Conservation (phyloP, 2,113 vertebrate species). For the Brachyistius frenatus region DNA sequence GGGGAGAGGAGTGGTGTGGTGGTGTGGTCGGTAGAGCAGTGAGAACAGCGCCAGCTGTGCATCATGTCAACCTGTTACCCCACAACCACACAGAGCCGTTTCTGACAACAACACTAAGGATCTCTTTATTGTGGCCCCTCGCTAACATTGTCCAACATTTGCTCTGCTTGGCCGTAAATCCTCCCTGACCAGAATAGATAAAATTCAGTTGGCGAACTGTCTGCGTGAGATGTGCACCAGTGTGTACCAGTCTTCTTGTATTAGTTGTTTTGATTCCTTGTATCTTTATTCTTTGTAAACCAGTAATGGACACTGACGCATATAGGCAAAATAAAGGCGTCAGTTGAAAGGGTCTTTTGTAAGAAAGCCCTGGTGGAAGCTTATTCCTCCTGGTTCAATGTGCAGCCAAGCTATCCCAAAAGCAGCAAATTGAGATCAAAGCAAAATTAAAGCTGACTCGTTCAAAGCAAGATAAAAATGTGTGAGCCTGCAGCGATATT, state of each 20-base stretch:
- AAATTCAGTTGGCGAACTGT: constrained; percentile 52
- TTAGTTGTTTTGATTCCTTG: constrained; percentile 62
- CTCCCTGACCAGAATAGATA: constrained; percentile 61
- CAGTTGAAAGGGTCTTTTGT: constrained; percentile 73
- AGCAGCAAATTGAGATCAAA: constrained; percentile 89
- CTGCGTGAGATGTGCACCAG: constrained; percentile 40
- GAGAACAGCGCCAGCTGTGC: constrained; percentile 83
- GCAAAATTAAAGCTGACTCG: constrained; percentile 88
- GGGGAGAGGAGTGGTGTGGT: constrained; percentile 37
- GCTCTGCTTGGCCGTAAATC: constrained; percentile 61
- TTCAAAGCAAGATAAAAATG: constrained; percentile 88
- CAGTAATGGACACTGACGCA: constrained; percentile 71
- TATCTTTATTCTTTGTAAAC: constrained; percentile 59
- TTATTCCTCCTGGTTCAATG: constrained; percentile 78
- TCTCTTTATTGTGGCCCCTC: constrained; percentile 73
- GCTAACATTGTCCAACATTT: constrained; percentile 72
- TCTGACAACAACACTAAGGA: constrained; percentile 68
- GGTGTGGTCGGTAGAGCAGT: constrained; percentile 47
- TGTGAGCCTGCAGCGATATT: constrained; percentile 84
- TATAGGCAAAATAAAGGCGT: constrained; percentile 71
- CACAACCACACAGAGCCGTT: constrained; percentile 56
- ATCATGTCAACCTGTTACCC: constrained; percentile 74
- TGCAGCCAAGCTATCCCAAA: constrained; percentile 81
- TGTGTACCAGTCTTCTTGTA: constrained; percentile 54
- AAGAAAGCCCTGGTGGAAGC: constrained; percentile 76